Conservation (phyloP, 2,113 vertebrate species). For the Phoenicopterus ruber region DNA sequence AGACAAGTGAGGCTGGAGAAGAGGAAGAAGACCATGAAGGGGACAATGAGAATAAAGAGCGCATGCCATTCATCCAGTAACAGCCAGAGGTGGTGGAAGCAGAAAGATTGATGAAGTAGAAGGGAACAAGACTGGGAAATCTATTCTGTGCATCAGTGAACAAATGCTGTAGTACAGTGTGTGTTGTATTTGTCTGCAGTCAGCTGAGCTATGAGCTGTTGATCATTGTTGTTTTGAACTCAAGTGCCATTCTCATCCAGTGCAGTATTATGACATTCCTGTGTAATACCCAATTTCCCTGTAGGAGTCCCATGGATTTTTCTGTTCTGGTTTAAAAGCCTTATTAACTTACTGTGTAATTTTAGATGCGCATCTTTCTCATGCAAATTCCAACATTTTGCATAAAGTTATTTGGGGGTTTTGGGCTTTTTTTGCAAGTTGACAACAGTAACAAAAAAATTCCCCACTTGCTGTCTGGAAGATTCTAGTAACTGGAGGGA, state of each 20-base stretch:
- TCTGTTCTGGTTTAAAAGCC: slow-evolving; percentile 45
- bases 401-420: neutral
- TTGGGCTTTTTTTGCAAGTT: slow-evolving; percentile 11
- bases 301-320: slow-evolving; percentile 50
- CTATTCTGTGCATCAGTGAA: slow-evolving; percentile 79
- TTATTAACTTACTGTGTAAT: slow-evolving; percentile 40
- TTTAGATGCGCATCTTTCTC: slow-evolving; percentile 48
- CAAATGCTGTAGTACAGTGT: slow-evolving; percentile 83
- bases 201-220: slow-evolving; percentile 81
- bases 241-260: slow-evolving; percentile 81
- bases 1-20: slow-evolving; percentile 97
- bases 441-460: neutral
- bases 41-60: slow-evolving; percentile 94
- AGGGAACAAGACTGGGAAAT: slow-evolving; percentile 62
- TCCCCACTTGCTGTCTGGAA: neutral
- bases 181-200: slow-evolving; percentile 83
- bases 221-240: slow-evolving; percentile 79
- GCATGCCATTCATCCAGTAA: slow-evolving; percentile 98
- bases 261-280: slow-evolving; percentile 70
- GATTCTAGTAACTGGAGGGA: neutral
- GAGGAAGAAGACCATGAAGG: slow-evolving; percentile 97
- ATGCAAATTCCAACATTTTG: neutral
- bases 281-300: neutral
- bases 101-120: slow-evolving; percentile 19
- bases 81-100: neutral